Base-by-base conservation (phyloP, 1,140 invertebrate species). In the Calliopsis andreniformis region DNA sequence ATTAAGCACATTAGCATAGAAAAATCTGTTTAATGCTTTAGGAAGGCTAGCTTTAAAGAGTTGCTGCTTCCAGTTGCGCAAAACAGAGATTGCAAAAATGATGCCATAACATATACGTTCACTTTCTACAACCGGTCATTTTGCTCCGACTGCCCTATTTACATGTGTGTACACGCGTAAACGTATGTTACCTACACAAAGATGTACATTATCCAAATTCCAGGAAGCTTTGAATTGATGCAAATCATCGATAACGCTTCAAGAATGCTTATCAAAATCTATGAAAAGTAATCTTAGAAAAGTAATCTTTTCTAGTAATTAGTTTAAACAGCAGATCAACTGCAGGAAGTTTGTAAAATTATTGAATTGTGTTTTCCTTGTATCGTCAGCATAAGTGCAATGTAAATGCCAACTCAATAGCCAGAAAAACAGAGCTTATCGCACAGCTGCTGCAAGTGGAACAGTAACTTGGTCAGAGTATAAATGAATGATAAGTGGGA, bases 11-110 rank as follows among this genome's bases (percentile, higher is more conserved):
- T 3, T 10, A 10, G 35, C 0, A 8, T 6, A 23, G 4, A 16
- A 67, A 23, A 51, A 63, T 47, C 18, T 51, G 20, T 2, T 10
- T 1, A 1, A 10, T 49, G 16, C 23, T 16, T n/a, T 8, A 18
- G 20, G 0, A 39, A 39, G n/a, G 16, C 1, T 0, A 18, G n/a
- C 0, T 16, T 20, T 3, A 30, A 49, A 45, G 42, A 71, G 25
- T n/a, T n/a, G n/a, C n/a, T n/a, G 28, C 71, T 68, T 30, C 43
- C 14, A n/a, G 53, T 79, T 81, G 10, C 77, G 66, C 42, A 76
- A 80, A 62, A 14, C 5, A n/a, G 7, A 12, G 25, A 55, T 82
- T 82, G 61, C 66, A 70, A 80, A 80, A 76, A 71, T 71, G 7
- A 70, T 35, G 16, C 30, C 58, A 12, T 16, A 63, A 45, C 42